Evolutionary conservation across 2,113 vertebrate species (phyloP).

Genomic region (Hemichromis elongatus): DNA sequence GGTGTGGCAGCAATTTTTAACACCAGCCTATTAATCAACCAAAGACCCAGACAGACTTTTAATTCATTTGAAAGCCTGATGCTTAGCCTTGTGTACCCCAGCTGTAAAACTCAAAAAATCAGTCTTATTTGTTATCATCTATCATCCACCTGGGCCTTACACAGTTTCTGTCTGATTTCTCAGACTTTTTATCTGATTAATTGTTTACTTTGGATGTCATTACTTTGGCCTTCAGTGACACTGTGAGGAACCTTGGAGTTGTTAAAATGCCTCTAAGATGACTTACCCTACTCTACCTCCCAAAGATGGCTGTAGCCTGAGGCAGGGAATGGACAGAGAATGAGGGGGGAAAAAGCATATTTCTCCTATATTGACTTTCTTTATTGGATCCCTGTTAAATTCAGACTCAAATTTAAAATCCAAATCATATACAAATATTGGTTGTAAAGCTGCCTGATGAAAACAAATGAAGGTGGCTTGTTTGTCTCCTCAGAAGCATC

Average conservation of each 20-base stretch:
- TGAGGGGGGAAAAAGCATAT: neutral
- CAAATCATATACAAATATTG: neutral
- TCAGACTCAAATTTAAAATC: neutral
- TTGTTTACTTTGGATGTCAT: no score
- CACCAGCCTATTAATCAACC: no score
- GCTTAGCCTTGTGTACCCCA: no score
- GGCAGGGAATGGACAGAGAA: neutral
- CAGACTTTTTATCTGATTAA: no score
- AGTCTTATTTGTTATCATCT: no score
- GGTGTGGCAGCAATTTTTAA: no score
- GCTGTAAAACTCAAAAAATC: no score
- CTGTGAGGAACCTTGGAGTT: neutral
- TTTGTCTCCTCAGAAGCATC: conserved; percentile 4
- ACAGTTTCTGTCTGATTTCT: no score
- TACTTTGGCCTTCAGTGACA: neutral
- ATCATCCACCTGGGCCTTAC: no score
- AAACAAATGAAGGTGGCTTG: neutral
- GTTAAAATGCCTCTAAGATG: neutral
- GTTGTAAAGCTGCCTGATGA: neutral
- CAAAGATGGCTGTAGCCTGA: neutral
- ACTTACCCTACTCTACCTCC: neutral
- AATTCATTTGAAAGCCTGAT: no score
- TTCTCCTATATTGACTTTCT: neutral
- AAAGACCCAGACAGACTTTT: no score
- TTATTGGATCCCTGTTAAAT: neutral